Evolutionary conservation across 1,140 invertebrate species (phyloP).

Genomic region (Matsumurasca onukii): DNA sequence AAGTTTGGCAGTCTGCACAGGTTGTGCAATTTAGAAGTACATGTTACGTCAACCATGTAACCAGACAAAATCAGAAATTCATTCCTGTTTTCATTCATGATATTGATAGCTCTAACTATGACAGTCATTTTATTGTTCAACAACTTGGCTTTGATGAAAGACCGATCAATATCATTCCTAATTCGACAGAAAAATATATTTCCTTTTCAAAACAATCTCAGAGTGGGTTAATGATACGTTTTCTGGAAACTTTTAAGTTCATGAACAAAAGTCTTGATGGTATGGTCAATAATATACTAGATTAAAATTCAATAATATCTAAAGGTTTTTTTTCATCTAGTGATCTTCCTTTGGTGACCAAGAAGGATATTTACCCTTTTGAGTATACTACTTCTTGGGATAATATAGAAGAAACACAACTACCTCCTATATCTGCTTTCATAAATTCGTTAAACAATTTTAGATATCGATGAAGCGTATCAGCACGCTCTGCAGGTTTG

Average conservation of each 20-base stretch:
- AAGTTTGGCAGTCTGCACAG: too few species aligned
- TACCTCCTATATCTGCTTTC: conserved; percentile 44
- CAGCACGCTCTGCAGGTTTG: conserved; percentile 49
- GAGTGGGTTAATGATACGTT: conserved; percentile 17
- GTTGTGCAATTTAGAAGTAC: conserved; percentile 9
- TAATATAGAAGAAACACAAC: conserved; percentile 43
- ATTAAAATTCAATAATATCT: conserved; percentile 8
- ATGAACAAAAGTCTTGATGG: background rate
- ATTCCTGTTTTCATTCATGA: conserved; percentile 21
- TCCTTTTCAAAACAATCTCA: conserved; percentile 23
- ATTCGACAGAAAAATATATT: conserved; percentile 29
- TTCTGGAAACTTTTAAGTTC: conserved; percentile 30
- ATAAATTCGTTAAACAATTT: conserved; percentile 44
- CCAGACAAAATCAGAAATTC: conserved; percentile 5
- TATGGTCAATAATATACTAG: conserved; percentile 25
- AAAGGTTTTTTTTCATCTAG: conserved; percentile 25
- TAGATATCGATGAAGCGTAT: conserved; percentile 47
- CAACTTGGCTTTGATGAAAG: conserved; percentile 21
- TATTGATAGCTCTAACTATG: conserved; percentile 29
- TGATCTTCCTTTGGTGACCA: conserved; percentile 36
- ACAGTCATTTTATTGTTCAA: conserved; percentile 28
- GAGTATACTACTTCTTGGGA: conserved; percentile 43
- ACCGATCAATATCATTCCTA: conserved; percentile 24
- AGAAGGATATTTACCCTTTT: conserved; percentile 45
- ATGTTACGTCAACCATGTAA: conserved; percentile 21